These are phyloP conservation scores for Phrynocephalus forsythii DNA, from an alignment of 2,797 vertebrate species.

Conservation along the genomic window DNA sequence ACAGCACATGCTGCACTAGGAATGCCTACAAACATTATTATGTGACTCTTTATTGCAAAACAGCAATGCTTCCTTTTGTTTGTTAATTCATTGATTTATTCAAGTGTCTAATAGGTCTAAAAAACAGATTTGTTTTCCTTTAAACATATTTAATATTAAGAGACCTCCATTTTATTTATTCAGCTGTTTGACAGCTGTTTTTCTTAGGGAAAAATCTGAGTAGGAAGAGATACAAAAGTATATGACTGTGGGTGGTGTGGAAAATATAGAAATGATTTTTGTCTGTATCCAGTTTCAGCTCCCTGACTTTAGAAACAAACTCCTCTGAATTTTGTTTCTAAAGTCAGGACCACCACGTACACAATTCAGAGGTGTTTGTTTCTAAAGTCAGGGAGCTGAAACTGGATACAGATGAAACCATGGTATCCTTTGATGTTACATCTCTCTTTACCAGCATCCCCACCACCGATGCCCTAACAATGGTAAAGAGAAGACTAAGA, in stretches of 20 bases:
- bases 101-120: slow-evolving; percentile 47
- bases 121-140: slow-evolving; percentile 57
- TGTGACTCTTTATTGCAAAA: slow-evolving; percentile 55
- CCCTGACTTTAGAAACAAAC: too few species aligned
- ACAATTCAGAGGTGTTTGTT: too few species aligned
- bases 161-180: neutral
- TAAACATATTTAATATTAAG: slow-evolving; percentile 53
- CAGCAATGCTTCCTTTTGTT: slow-evolving; percentile 52
- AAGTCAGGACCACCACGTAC: too few species aligned
- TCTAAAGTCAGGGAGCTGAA: too few species aligned
- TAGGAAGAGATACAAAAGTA: neutral
- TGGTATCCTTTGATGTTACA: too few species aligned
- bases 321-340: too few species aligned
- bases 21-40: slow-evolving; percentile 39
- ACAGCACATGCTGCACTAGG: slow-evolving; percentile 45
- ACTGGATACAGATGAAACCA: too few species aligned
- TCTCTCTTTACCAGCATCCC: too few species aligned
- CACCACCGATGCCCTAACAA: too few species aligned
- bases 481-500: too few species aligned
- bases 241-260: neutral
- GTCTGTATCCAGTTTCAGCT: too few species aligned
- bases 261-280: too few species aligned
- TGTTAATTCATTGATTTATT: slow-evolving; percentile 58
- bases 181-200: slow-evolving; percentile 24
- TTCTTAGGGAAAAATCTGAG: neutral